A percentile compares a stretch with the other conserved stretches of the same genome.
Evolutionary conservation across 2,113 vertebrate species (phyloP).

Genomic region (Sakesphorus luctuosus): DNA sequence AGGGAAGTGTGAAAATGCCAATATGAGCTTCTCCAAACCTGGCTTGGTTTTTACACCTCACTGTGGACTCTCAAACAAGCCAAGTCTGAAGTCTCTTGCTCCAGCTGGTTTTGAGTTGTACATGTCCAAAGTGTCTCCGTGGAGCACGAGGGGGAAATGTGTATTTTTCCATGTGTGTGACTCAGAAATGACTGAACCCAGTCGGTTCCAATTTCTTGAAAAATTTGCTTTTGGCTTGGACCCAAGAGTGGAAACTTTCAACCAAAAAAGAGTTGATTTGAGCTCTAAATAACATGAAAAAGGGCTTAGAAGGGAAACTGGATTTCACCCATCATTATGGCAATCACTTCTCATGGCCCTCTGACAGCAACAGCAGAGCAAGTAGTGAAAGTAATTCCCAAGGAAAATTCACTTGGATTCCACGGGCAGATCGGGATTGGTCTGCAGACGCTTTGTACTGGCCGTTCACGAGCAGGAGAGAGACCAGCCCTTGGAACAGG

Average conservation of each 20-base stretch:
- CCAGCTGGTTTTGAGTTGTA: slow-evolving; percentile 52
- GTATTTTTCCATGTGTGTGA: slow-evolving; percentile 64
- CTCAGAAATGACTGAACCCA: slow-evolving; percentile 61
- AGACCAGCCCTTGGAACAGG: background rate
- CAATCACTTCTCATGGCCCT: slow-evolving; percentile 55
- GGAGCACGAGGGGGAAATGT: slow-evolving; percentile 18
- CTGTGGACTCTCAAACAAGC: slow-evolving; percentile 36
- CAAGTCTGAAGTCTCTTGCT: slow-evolving; percentile 52
- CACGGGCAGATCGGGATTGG: background rate
- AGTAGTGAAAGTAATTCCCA: slow-evolving; percentile 64
- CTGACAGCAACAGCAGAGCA: slow-evolving; percentile 22
- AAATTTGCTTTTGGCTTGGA: slow-evolving; percentile 50
- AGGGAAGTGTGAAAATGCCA: slow-evolving; percentile 15
- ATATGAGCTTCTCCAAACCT: background rate
- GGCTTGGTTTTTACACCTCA: slow-evolving; percentile 40
- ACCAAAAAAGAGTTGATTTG: slow-evolving; percentile 50
- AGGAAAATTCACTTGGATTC: slow-evolving; percentile 40
- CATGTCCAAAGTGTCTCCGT: slow-evolving; percentile 32
- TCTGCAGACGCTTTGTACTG: slow-evolving; percentile 6
- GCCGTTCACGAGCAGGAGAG: background rate
- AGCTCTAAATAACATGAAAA: slow-evolving; percentile 40
- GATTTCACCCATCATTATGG: slow-evolving; percentile 52
- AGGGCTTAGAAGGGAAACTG: slow-evolving; percentile 59
- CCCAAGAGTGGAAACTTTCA: slow-evolving; percentile 61
- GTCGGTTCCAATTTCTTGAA: slow-evolving; percentile 64